Percentiles rank a stretch among this genome's conserved stretches.
Evolutionary conservation across 2,797 vertebrate species (phyloP).

Genomic region (Chelon auratus): DNA sequence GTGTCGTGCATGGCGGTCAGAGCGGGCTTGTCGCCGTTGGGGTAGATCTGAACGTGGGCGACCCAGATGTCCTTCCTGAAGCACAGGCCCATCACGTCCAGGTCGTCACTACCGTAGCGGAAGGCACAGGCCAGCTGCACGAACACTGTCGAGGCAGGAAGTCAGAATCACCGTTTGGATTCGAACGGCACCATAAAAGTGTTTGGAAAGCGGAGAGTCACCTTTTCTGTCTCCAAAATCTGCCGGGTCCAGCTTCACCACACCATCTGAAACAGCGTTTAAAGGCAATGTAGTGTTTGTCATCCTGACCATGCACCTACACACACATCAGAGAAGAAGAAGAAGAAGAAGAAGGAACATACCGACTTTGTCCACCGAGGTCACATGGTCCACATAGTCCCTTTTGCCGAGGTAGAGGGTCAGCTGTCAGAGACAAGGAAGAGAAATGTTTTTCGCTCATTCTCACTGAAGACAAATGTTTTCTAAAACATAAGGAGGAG

Average conservation of each 20-base stretch:
- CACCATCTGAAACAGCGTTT: conserved; percentile 83
- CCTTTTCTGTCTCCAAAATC: conserved; percentile 90
- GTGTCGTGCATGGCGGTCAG: conserved; percentile 87
- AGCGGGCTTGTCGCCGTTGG: conserved; percentile 78
- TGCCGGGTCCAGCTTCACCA: conserved; percentile 87
- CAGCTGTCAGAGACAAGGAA: conserved; percentile 77
- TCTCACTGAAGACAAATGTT: not conserved
- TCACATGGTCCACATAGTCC: conserved; percentile 90
- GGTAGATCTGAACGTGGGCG: conserved; percentile 86
- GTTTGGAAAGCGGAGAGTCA: conserved; percentile 24
- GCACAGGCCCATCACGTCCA: conserved; percentile 92
- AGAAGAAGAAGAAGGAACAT: conserved; percentile 47
- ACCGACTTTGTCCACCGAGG: conserved; percentile 88
- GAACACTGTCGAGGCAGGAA: conserved; percentile 82
- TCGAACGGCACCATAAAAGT: not conserved
- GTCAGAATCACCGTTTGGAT: not conserved
- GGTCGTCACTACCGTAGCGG: conserved; percentile 91
- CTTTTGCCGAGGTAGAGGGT: conserved; percentile 92
- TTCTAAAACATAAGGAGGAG: not conserved
- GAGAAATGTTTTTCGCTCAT: not conserved
- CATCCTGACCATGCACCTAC: not conserved
- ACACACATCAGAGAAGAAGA: conserved; percentile 9
- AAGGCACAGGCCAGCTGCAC: conserved; percentile 92
- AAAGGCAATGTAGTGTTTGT: not conserved
- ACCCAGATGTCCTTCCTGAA: conserved; percentile 95